phyloP scores from a whole-genome alignment of 2,797 vertebrate genomes.

The Acropternis orthonyx region DNA sequence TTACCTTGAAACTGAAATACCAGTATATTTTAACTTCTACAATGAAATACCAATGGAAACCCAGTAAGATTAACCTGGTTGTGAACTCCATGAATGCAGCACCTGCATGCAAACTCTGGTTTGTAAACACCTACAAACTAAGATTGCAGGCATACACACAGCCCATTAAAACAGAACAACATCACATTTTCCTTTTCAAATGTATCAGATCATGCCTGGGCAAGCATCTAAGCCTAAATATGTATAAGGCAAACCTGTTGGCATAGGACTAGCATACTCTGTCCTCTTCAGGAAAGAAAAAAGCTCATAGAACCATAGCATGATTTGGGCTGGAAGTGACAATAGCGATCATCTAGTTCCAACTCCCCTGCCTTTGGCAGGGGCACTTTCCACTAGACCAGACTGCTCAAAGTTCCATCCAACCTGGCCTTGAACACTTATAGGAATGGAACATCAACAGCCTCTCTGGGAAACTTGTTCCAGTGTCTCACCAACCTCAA shows the following conservation, averaged over 20 bases:
- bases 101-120: background rate
- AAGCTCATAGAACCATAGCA: background rate
- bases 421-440: background rate
- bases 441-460: background rate
- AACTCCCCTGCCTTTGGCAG: accelerated
- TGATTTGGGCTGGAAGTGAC: background rate
- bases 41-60: background rate
- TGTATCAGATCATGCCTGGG: no score
- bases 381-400: background rate
- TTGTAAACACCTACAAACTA: background rate
- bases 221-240: background rate
- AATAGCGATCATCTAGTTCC: background rate
- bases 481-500: background rate
- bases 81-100: background rate
- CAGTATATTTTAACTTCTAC: background rate
- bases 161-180: background rate
- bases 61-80: background rate
- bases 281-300: background rate
- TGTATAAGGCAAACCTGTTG: background rate
- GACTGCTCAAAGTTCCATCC: background rate
- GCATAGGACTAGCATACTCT: background rate
- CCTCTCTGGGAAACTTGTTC: background rate
- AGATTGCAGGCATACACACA: background rate
- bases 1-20: background rate
- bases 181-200: background rate